phyloP scores from a whole-genome alignment of 2,113 vertebrate species.

The Paradoxurus hermaphroditus region DNA sequence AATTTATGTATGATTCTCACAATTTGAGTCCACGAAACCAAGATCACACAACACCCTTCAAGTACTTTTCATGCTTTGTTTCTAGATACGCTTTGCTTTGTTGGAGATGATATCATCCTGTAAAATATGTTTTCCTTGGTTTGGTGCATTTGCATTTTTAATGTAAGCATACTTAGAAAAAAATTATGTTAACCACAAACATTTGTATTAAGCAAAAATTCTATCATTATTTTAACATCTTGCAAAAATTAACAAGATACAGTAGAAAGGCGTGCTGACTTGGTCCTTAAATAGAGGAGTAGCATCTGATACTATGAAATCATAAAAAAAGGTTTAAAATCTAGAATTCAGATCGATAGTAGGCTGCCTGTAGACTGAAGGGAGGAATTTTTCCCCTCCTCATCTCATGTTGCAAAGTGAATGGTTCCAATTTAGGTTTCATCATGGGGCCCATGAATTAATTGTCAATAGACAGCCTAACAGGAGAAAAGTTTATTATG shows the following conservation, averaged over 20 bases:
- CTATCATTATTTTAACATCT: neutral
- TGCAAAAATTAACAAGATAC: neutral
- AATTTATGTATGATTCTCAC: conserved; percentile 13
- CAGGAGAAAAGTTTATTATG: neutral
- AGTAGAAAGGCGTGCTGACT: neutral
- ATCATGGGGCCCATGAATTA: neutral
- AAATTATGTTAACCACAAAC: neutral
- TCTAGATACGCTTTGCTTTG: neutral
- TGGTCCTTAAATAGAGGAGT: neutral
- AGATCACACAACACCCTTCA: neutral
- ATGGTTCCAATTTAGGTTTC: neutral
- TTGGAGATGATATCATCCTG: neutral
- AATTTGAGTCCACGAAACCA: neutral
- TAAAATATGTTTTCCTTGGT: neutral
- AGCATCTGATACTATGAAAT: neutral
- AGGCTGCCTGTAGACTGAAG: neutral
- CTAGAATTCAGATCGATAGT: neutral
- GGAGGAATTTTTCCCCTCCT: neutral
- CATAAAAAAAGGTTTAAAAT: neutral
- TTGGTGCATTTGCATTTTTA: neutral
- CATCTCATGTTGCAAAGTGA: neutral
- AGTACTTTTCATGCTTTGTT: neutral
- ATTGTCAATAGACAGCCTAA: neutral
- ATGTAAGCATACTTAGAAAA: neutral
- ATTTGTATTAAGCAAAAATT: neutral